Evolutionary conservation across 1,140 invertebrate species (phyloP).

Genomic region (Lasioglossum albipes): DNA sequence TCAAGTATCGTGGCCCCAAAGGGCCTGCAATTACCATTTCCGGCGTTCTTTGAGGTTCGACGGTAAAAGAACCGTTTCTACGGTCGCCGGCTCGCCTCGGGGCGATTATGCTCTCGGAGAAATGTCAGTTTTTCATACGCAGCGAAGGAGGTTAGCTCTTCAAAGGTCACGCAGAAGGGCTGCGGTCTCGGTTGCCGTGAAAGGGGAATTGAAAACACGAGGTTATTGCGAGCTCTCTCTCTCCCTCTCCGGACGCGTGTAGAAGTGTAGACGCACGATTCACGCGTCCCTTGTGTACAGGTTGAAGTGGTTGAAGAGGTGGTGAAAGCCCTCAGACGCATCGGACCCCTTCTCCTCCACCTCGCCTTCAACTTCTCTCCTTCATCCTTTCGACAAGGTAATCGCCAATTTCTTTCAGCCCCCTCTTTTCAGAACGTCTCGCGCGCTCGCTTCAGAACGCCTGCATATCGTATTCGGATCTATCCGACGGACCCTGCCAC

Average conservation of each 20-base stretch:
- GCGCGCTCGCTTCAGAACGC: background rate
- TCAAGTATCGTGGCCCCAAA: background rate
- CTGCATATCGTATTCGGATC: constrained; percentile 72
- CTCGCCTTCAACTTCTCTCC: background rate
- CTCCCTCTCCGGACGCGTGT: too few relatives aligned
- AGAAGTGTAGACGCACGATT: constrained; percentile 33
- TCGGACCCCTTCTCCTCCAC: background rate
- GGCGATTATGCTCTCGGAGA: constrained; percentile 14
- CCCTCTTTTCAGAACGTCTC: constrained; percentile 43
- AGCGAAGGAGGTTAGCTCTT: constrained; percentile 6
- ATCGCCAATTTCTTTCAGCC: constrained; percentile 49
- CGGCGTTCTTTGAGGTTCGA: background rate
- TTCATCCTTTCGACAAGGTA: constrained; percentile 10
- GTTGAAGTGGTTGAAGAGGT: too few relatives aligned
- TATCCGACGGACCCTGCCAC: constrained; percentile 40
- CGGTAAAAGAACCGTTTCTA: background rate
- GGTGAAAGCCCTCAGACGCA: constrained; percentile 12
- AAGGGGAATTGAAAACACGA: constrained; percentile 13
- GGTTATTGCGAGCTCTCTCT: constrained; percentile 5
- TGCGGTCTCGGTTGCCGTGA: background rate
- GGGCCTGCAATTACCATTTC: constrained; percentile 9
- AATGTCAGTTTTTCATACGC: constrained; percentile 24
- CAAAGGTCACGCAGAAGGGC: constrained; percentile 16
- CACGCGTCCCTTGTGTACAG: constrained; percentile 13
- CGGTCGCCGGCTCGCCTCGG: background rate